Evolutionary conservation across 2,888 invertebrate species (phyloP).

Genomic region (Oasisia sp.): DNA sequence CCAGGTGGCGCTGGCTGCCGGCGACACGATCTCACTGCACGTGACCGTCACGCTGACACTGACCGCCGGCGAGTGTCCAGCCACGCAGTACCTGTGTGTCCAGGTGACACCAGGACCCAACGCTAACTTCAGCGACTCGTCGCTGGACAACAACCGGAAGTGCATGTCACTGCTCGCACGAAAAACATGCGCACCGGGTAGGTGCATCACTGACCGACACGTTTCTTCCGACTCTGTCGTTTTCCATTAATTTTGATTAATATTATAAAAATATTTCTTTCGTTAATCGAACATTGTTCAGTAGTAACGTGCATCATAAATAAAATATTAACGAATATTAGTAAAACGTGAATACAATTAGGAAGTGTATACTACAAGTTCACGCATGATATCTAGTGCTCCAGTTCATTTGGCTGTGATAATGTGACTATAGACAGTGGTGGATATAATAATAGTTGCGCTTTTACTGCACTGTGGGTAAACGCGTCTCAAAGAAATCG

Average conservation of each 20-base stretch:
- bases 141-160: not conserved
- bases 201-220: not conserved
- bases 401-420: no score
- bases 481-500: no score
- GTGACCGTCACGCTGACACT: not conserved
- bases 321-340: not conserved
- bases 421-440: no score
- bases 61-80: not conserved
- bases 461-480: no score
- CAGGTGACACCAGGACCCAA: not conserved
- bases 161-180: not conserved
- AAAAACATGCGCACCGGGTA: constrained; percentile 21
- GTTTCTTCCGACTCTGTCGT: not conserved
- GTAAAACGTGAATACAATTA: not conserved
- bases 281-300: not conserved
- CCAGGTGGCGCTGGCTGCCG: not conserved
- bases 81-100: constrained; percentile 18
- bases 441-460: no score
- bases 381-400: not conserved
- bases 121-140: constrained; percentile 19
- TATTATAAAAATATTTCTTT: not conserved
- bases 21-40: not conserved
- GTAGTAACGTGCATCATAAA: not conserved
- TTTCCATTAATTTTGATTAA: not conserved
- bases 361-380: not conserved